Percentiles rank a stretch among this genome's conserved stretches.
Conservation (phyloP, 2,888 invertebrate genomes). For the Chloroclysta siterata region DNA sequence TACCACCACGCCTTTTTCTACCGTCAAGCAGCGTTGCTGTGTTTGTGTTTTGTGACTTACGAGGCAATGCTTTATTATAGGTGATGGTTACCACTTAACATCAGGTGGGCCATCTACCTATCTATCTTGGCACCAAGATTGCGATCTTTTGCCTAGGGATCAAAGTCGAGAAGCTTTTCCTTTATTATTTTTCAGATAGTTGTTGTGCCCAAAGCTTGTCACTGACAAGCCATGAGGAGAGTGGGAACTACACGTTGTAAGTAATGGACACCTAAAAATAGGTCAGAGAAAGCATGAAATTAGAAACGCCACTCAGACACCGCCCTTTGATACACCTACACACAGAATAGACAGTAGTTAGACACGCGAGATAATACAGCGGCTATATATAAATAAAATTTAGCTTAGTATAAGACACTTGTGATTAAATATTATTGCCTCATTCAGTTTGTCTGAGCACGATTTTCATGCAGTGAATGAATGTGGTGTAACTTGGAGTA, state of each 20-base stretch:
- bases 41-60: no score
- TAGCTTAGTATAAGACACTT: not conserved
- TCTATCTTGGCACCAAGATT: no score
- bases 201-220: constrained; percentile 6
- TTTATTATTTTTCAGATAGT: not conserved
- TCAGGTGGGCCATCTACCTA: no score
- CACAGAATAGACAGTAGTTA: not conserved
- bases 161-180: no score
- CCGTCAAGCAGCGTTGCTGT: no score
- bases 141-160: no score
- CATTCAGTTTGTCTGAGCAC: not conserved
- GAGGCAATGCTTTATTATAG: no score
- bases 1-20: no score
- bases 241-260: constrained; percentile 47
- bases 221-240: constrained; percentile 24
- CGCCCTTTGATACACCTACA: constrained; percentile 50
- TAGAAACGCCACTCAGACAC: constrained; percentile 52
- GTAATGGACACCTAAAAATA: constrained; percentile 69
- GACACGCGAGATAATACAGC: not conserved
- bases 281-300: constrained; percentile 68
- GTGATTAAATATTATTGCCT: not conserved
- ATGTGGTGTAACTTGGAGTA: not conserved
- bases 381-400: not conserved
- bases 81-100: no score
- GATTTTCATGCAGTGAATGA: not conserved